Evolutionary conservation across 2,888 invertebrate species (phyloP).

Genomic region (Isoperla grammatica): DNA sequence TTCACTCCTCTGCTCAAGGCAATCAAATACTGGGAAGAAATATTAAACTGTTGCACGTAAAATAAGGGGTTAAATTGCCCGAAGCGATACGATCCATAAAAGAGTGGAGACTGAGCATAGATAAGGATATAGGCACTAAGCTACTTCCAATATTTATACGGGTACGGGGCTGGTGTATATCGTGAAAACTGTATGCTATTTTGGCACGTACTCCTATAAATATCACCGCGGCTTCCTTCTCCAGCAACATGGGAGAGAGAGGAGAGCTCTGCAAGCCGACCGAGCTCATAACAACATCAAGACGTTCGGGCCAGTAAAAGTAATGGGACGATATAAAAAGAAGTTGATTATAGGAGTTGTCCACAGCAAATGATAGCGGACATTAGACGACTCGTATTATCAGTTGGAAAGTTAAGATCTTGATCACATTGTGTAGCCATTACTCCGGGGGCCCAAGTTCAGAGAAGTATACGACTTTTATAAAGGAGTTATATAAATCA

Average conservation of each 20-base stretch:
- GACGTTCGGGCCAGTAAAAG: conserved; percentile 4
- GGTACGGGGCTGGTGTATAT: not conserved
- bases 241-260: not conserved
- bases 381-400: conserved; percentile 1
- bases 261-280: not conserved
- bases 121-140: not conserved
- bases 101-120: not conserved
- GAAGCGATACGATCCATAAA: too few species aligned
- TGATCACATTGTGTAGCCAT: too few species aligned
- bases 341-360: not conserved
- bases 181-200: not conserved
- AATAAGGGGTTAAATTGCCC: too few species aligned
- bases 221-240: not conserved
- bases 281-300: conserved; percentile 2
- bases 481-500: too few species aligned
- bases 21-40: too few species aligned
- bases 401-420: too few species aligned
- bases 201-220: conserved; percentile 3
- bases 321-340: conserved; percentile 10
- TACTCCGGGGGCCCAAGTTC: too few species aligned
- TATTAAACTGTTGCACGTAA: too few species aligned
- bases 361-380: conserved; percentile 6
- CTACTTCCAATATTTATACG: conserved; percentile 4
- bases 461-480: too few species aligned
- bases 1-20: too few species aligned